phyloP scores from a whole-genome alignment of 2,888 invertebrate species.

The Lamellibrachia satsuma region DNA sequence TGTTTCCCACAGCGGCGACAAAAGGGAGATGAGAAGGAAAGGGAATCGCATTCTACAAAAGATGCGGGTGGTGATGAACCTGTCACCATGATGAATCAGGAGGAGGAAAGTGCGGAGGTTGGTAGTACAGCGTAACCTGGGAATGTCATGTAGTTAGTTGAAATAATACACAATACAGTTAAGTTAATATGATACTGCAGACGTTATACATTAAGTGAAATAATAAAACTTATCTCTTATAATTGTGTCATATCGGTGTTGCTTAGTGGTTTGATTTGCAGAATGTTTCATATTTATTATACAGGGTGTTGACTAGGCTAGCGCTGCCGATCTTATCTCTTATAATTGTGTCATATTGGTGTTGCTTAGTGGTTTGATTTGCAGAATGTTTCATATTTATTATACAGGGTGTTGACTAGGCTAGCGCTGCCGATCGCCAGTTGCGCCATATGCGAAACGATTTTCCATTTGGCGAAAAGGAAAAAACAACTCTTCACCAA shows the following conservation, averaged over 20 bases:
- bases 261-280: not conserved
- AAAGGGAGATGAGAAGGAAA: not conserved
- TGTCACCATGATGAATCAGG: not conserved
- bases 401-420: too few relatives aligned
- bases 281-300: too few relatives aligned
- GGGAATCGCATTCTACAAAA: not conserved
- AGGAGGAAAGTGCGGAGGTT: not conserved
- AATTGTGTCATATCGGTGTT: not conserved
- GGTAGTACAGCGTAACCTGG: not conserved
- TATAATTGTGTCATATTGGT: not conserved
- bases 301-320: too few relatives aligned
- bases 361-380: not conserved
- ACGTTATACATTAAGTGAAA: not conserved
- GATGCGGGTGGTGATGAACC: not conserved
- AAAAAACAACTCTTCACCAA: too few relatives aligned
- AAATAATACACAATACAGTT: not conserved
- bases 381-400: not conserved
- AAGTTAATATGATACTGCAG: not conserved
- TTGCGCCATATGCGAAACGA: too few relatives aligned
- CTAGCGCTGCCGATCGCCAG: too few relatives aligned
- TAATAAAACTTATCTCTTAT: not conserved
- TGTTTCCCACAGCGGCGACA: not conserved
- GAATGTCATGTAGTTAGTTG: not conserved
- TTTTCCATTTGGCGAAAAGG: too few relatives aligned
- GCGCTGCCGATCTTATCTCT: too few relatives aligned